Conservation (phyloP, 2,797 vertebrate species). For the Crax fasciolata region DNA sequence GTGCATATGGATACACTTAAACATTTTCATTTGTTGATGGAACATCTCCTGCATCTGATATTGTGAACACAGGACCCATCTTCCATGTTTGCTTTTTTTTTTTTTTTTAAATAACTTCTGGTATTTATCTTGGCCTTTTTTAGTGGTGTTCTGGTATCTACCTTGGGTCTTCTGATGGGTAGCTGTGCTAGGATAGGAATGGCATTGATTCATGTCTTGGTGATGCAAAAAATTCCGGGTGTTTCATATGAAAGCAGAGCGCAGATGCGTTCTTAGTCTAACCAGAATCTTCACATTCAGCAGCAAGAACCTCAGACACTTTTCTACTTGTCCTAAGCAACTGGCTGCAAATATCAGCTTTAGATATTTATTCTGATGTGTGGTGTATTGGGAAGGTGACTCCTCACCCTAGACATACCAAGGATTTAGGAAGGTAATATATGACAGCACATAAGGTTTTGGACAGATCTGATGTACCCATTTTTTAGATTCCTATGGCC, state of each 20-base stretch:
- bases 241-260: not conserved
- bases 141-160: slow-evolving; percentile 1
- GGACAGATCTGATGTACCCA: not conserved
- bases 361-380: not conserved
- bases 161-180: not conserved
- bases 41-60: not conserved
- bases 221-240: not conserved
- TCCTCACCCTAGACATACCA: not conserved
- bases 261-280: not conserved
- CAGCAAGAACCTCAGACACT: not conserved
- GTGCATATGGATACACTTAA: not conserved
- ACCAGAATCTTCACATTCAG: not conserved
- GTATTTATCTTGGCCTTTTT: not conserved
- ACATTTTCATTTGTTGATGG: not conserved
- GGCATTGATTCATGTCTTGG: not conserved
- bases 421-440: not conserved
- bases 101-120: not conserved
- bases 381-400: not conserved
- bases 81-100: not conserved
- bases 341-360: not conserved
- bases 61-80: not conserved
- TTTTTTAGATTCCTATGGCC: not conserved
- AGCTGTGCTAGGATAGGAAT: not conserved
- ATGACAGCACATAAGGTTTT: not conserved
- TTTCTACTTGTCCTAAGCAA: not conserved